Evolutionary conservation across 2,113 vertebrate genomes (phyloP), one percentile per base, ranked within the genome.

Genomic region (Paramisgurnus dabryanus): DNA sequence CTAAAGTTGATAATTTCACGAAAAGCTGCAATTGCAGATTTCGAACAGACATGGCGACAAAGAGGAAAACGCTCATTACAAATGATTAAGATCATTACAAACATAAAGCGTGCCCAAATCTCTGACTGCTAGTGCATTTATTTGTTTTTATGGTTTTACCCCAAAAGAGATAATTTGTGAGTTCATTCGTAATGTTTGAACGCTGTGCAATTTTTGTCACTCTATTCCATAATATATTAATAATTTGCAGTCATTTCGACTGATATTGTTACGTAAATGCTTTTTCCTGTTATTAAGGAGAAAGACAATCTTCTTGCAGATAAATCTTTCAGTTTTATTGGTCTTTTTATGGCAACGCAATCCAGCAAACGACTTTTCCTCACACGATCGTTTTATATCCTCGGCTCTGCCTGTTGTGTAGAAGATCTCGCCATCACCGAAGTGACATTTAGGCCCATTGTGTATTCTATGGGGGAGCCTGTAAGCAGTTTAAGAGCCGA

Each of bases 401-500:
- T 49, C 43, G 13, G 13, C 9, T 39, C 18, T 10, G 43, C 13
- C 12, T 64, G 73, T 17, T 11, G 43, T 22, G 60, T 34, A 27
- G 43, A 57, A 10, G 60, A 64, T 11, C 41, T 45, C 34, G 43
- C 73, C n/a, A 63, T 60, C 40, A 57, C 5, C 53, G 53, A 61
- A 78, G 34, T 73, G 57, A 55, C 39, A 9, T 78, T 69, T 22
- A 39, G 47, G 47, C 55, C 60, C 64, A 27, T 71, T 50, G 43
- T 66, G 63, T 67, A 55, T 69, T 60, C 67, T 10, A 67, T 34
- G 50, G 45, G 66, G 61, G 64, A 64, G 55, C 27, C 72, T 55
- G 75, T 63, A 64, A 63, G 73, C 73, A 47, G 73, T 64, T 76
- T 76, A 50, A 64, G 73, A 70, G 66, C n/a, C 75, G 43, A 58